phyloP scores from a whole-genome alignment of 2,113 vertebrate species.

The Sturnira hondurensis region DNA sequence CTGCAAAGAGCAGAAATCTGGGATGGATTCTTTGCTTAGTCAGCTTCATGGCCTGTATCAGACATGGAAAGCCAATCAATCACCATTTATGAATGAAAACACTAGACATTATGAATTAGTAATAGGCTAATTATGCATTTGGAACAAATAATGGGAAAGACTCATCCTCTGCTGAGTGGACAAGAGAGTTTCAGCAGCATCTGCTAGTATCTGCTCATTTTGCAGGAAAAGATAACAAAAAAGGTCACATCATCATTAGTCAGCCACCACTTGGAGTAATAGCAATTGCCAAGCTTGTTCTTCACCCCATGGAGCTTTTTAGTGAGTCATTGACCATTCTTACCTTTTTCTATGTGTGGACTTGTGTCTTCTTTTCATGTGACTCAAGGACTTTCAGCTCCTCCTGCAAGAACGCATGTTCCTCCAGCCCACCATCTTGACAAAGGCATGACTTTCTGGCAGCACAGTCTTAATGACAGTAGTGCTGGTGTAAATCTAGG shows the following conservation, averaged over 20 bases:
- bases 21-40: not conserved
- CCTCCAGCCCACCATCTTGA: not conserved
- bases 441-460: not conserved
- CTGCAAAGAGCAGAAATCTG: not conserved
- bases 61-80: not conserved
- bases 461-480: not conserved
- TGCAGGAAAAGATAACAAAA: not conserved
- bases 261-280: not conserved
- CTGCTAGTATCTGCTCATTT: not conserved
- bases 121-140: not conserved
- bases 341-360: not conserved
- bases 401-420: not conserved
- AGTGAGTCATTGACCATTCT: not conserved
- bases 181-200: not conserved
- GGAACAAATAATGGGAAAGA: not conserved
- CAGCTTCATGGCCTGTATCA: not conserved
- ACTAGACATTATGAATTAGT: not conserved
- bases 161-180: not conserved
- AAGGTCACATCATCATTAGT: not conserved
- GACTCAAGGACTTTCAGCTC: not conserved
- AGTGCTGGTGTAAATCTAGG: not conserved
- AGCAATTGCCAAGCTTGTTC: not conserved
- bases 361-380: not conserved
- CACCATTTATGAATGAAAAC: not conserved
- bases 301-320: not conserved